Evolutionary conservation across 2,113 vertebrate species (phyloP).

Genomic region (Grammomys dolichurus): DNA sequence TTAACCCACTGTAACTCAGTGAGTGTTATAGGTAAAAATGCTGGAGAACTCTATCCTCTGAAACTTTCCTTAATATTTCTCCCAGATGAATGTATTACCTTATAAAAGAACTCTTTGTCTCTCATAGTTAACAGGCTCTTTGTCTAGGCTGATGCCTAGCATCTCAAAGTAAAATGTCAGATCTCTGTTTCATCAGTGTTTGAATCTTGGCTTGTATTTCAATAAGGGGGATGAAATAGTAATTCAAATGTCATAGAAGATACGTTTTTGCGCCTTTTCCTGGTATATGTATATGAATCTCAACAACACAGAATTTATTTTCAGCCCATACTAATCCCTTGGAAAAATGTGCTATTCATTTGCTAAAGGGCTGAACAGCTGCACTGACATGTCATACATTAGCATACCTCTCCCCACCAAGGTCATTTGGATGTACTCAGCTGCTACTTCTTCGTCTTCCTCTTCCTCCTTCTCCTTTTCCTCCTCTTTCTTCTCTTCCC

Average conservation of each 20-base stretch:
- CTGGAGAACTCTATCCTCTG: slow-evolving; percentile 80
- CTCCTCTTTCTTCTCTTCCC: no score
- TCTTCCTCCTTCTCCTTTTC: background rate
- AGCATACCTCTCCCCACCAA: background rate
- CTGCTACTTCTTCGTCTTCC: rapidly evolving
- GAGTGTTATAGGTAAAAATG: slow-evolving; percentile 77
- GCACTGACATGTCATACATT: slow-evolving; percentile 6
- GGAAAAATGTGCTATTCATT: slow-evolving; percentile 64
- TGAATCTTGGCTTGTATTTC: slow-evolving; percentile 83
- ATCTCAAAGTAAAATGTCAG: slow-evolving; percentile 84
- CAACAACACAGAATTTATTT: slow-evolving; percentile 73
- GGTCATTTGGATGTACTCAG: slow-evolving; percentile 4
- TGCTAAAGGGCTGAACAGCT: slow-evolving; percentile 68
- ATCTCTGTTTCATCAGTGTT: slow-evolving; percentile 84
- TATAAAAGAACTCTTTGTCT: slow-evolving; percentile 89
- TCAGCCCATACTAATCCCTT: slow-evolving; percentile 58
- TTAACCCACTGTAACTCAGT: slow-evolving; percentile 71
- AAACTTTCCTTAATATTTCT: slow-evolving; percentile 88
- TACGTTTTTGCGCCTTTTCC: slow-evolving; percentile 65
- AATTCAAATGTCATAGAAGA: slow-evolving; percentile 71
- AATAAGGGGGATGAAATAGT: slow-evolving; percentile 64
- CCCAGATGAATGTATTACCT: slow-evolving; percentile 85
- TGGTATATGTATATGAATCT: slow-evolving; percentile 64
- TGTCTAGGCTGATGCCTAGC: slow-evolving; percentile 87
- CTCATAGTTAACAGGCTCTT: slow-evolving; percentile 86